Base-by-base conservation (phyloP, 2,888 invertebrate species). In the Beris morrisii region DNA sequence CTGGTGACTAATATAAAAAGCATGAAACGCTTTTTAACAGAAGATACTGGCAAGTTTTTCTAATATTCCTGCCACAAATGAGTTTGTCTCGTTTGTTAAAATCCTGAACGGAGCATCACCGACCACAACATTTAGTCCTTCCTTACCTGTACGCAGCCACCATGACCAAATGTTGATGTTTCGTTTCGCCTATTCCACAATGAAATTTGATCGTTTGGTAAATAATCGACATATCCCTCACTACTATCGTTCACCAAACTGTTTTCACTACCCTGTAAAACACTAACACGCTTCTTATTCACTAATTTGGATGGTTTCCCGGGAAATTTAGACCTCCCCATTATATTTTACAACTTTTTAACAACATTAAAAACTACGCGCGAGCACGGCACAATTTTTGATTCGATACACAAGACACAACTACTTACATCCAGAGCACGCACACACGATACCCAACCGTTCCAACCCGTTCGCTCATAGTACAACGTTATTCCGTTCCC, bases 231-330 rank as follows among this genome's bases (percentile, higher is more conserved):
- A 68, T 67, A 44, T 54, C 65, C 66, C 52, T 65, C 57, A 56
- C 63, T 66, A 65, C 53, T 59, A 55, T 65, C 50, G 53, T 67
- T 57, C 28, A 68, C 57, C 57, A 45, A 46, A 67, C 55, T 59
- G 66, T 55, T 68, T 59, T 70, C 79, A 78, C 83, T 83, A 54
- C 63, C 56, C 73, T 79, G 76, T 64, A 91, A 84, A 79, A 92
- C 90, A 84, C 90, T 91, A 78, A 92, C 87, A 82, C 92, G 88
- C 82, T 90, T 91, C 84, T 90, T 88, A 83, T 90, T 90, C 80
- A 90, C 89, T 83, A 90, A 89, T 85, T 91, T 92, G 75, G 90
- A 88, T 81, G 92, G 92, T 85, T 91, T 92, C 79, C 92, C 92
- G 79, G 92, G 92, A 87, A 92, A 92, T 75, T 81, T 81, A 68